A percentile compares a stretch with the other conserved stretches of the same genome.
Conservation (phyloP, 1,140 invertebrate species). For the Pentalonia nigronervosa region DNA sequence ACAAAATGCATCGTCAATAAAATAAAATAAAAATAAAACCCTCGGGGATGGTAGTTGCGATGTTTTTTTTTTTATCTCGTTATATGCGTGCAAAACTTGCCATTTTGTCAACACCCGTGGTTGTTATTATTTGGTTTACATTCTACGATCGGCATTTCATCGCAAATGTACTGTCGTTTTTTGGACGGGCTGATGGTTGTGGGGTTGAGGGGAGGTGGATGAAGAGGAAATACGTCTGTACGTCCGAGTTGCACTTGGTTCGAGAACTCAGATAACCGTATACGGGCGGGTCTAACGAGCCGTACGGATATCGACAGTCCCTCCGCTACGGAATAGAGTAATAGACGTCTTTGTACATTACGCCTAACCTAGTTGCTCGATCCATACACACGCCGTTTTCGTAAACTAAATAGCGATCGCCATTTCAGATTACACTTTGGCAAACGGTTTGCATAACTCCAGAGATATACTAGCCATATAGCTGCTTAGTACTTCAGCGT, state of each 20-base stretch:
- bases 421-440: background rate
- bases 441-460: background rate
- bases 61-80: background rate
- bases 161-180: background rate
- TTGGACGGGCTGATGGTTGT: background rate
- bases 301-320: background rate
- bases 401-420: background rate
- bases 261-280: background rate
- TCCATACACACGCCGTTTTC: background rate
- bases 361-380: background rate
- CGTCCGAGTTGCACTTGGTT: background rate
- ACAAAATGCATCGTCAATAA: conserved; percentile 12
- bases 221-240: background rate
- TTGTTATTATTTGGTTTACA: conserved; percentile 23
- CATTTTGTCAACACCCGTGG: background rate
- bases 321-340: background rate
- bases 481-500: background rate
- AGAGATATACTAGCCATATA: background rate
- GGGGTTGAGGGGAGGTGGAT: too few relatives aligned
- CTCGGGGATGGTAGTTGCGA: background rate
- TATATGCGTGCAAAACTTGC: background rate
- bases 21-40: background rate
- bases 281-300: background rate
- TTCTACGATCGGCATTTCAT: background rate
- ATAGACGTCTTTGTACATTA: background rate